Conservation (phyloP, 2,888 invertebrate genomes). For the Heliconius ethilla region DNA sequence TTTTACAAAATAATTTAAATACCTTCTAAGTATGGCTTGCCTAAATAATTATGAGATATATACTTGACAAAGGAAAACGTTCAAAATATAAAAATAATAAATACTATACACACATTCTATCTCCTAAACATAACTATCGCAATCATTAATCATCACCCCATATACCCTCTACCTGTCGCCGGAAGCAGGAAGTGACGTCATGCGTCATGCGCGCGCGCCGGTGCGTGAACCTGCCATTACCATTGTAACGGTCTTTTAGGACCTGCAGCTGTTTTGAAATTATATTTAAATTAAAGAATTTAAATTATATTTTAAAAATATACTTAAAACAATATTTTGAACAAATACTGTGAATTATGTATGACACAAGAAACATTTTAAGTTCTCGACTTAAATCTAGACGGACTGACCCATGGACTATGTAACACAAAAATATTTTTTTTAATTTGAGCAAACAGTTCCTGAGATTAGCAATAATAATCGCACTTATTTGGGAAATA, state of each 20-base stretch:
- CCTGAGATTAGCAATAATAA: too few species aligned
- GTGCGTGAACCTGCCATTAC: constrained; percentile 47
- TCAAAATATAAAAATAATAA: too few species aligned
- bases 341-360: too few species aligned
- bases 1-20: too few species aligned
- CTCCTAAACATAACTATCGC: background rate
- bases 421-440: too few species aligned
- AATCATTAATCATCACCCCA: constrained; percentile 29
- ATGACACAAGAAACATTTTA: too few species aligned
- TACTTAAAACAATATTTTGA: too few species aligned
- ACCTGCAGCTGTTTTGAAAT: constrained; percentile 42
- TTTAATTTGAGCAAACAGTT: too few species aligned
- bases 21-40: too few species aligned
- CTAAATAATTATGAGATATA: background rate
- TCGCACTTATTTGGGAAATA: too few species aligned
- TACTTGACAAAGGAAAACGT: background rate
- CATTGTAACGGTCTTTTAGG: constrained; percentile 45
- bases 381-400: too few species aligned
- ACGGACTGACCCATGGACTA: too few species aligned
- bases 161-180: constrained; percentile 36
- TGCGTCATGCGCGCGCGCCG: constrained; percentile 47
- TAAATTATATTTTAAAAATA: background rate
- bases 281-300: background rate
- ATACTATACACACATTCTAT: background rate
- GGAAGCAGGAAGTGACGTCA: constrained; percentile 53